Percentiles rank a stretch among this genome's conserved stretches.
Evolutionary conservation across 2,888 invertebrate genomes (phyloP).

Genomic region (Nymphalis urticae): DNA sequence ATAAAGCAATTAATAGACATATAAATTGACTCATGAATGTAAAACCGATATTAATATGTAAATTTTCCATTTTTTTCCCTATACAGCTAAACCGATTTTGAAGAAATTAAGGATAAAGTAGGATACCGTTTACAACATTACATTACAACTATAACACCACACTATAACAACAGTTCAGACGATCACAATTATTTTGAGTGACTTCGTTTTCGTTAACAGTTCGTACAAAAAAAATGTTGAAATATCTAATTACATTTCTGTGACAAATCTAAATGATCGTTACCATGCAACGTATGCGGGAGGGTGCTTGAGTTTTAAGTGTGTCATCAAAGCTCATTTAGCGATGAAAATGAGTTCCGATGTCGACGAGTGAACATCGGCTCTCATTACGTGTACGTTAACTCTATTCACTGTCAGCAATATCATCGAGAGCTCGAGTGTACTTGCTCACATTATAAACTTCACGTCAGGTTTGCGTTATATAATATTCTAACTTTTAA

Average conservation of each 20-base stretch:
- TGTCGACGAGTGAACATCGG: constrained; percentile 22
- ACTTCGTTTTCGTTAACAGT: too few relatives aligned
- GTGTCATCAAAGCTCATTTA: constrained; percentile 37
- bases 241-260: neutral
- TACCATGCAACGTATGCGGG: constrained; percentile 9
- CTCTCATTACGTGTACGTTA: constrained; percentile 23
- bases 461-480: neutral
- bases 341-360: constrained; percentile 33
- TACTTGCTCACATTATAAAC: neutral
- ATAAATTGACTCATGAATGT: too few relatives aligned
- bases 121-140: too few relatives aligned
- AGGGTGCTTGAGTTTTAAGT: constrained; percentile 15
- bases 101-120: too few relatives aligned
- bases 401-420: constrained; percentile 8
- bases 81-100: too few relatives aligned
- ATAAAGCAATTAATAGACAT: too few relatives aligned
- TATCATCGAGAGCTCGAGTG: neutral
- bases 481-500: too few relatives aligned
- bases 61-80: too few relatives aligned
- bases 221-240: neutral
- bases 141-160: too few relatives aligned
- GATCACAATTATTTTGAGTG: too few relatives aligned
- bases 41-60: too few relatives aligned
- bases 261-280: constrained; percentile 4
- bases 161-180: too few relatives aligned